Base-by-base conservation (phyloP, 2,888 invertebrate genomes). In the Polylopha cassiicola region DNA sequence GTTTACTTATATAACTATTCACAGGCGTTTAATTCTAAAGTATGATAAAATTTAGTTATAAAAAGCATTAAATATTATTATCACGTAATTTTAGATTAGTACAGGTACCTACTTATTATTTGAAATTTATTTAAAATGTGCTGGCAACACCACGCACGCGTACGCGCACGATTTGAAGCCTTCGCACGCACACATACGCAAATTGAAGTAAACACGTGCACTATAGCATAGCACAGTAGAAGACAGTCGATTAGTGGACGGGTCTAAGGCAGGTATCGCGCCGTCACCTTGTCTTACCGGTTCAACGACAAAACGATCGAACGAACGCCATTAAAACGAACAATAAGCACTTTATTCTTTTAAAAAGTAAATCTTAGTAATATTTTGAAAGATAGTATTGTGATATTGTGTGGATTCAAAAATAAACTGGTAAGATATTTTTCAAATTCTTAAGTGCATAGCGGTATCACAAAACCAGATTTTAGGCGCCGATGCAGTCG, bases 261-360 rank as follows among this genome's bases (percentile, higher is more conserved):
- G 71, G 67, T 63, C 53, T 51, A 58, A 54, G 59, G 70, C 73
- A 74, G 76, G 77, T 78, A 76, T 54, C 58, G 61, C 58, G 68
- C 55, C 43, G 32, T 17, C n/a, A 38, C 30, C 70, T 61, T 51
- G 73, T 58, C 63, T 55, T 66, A 72, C 78, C 78, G 73, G 79
- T 73, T 62, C 51, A 68, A 72, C 73, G 72, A 79, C 68, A 63
- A 72, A 70, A 80, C 80, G 84, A 84, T 74, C 82, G 84, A 84
- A 82, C 84, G 84, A 84, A 82, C 74, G 56, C 58, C 54, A 53
- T 11, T 44, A 47, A 58, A 65, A 70, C 73, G 73, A 73, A 73
- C 61, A 59, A 49, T 57, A 59, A n/a, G n/a, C n/a, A n/a, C n/a
- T n/a, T n/a, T n/a, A n/a, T n/a, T n/a, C n/a, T n/a, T n/a, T n/a